Conservation (phyloP, 2,113 vertebrate species). For the Burhinus bistriatus region DNA sequence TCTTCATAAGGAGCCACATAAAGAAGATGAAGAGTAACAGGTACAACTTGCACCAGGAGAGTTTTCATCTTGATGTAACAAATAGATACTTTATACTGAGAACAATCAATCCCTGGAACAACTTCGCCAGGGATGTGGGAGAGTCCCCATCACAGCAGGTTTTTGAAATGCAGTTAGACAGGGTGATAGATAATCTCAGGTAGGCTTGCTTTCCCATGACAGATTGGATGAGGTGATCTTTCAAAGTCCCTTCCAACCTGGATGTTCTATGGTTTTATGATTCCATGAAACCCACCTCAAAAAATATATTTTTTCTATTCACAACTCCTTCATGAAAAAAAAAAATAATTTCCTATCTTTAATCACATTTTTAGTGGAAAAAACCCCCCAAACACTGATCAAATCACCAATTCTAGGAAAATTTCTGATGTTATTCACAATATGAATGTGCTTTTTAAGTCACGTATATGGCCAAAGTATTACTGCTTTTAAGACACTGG, state of each 20-base stretch:
- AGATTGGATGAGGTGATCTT: background rate
- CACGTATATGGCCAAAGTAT: background rate
- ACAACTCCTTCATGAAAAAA: background rate
- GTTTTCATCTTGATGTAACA: background rate
- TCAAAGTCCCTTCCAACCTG: too few relatives aligned
- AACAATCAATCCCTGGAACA: background rate
- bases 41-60: background rate
- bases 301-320: background rate
- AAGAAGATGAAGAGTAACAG: background rate
- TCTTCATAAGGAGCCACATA: background rate
- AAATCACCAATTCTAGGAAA: background rate
- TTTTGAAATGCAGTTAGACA: background rate
- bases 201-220: background rate
- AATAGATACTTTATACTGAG: background rate
- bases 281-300: background rate
- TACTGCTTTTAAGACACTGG: background rate
- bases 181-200: background rate
- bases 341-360: background rate
- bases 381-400: fast-evolving
- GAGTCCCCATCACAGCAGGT: too few relatives aligned
- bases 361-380: background rate
- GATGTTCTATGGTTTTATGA: too few relatives aligned
- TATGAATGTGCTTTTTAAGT: background rate
- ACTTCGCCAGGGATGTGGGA: background rate
- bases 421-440: background rate